phyloP scores from a whole-genome alignment of 2,888 invertebrate species.

The Phragmatobia fuliginosa region DNA sequence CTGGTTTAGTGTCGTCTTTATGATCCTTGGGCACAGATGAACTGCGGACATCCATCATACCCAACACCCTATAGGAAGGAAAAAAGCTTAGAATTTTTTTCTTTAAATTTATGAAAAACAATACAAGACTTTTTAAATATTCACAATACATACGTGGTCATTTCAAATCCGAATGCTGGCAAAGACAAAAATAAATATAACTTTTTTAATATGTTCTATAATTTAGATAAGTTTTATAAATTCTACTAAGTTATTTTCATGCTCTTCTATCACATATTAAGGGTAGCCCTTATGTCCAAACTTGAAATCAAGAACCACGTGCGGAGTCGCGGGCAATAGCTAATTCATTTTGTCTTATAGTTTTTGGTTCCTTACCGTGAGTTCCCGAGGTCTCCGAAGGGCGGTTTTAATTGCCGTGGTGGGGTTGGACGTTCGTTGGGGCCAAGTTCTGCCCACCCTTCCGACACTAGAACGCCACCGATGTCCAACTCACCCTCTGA shows the following conservation, averaged over 20 bases:
- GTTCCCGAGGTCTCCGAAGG: conserved; percentile 79
- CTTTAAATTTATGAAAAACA: background rate
- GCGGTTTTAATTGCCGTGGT: conserved; percentile 57
- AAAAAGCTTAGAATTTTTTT: background rate
- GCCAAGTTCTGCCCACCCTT: conserved; percentile 85
- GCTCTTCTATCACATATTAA: too few species aligned
- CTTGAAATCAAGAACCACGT: too few species aligned
- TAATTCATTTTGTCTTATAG: too few species aligned
- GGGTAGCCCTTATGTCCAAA: too few species aligned
- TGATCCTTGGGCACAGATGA: conserved; percentile 77
- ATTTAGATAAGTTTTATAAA: background rate
- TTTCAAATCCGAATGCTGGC: background rate
- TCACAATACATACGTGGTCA: background rate
- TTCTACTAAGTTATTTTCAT: background rate
- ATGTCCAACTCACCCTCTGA: conserved; percentile 87
- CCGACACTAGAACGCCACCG: conserved; percentile 86
- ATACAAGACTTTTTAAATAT: background rate
- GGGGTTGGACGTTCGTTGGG: conserved; percentile 57
- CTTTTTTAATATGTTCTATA: too few species aligned
- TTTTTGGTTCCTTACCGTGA: conserved; percentile 50
- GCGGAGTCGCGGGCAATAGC: too few species aligned
- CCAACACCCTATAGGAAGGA: conserved; percentile 67
- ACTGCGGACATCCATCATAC: conserved; percentile 70
- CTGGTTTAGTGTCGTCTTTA: conserved; percentile 57
- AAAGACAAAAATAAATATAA: background rate